Percentiles rank a stretch among this genome's conserved stretches.
Evolutionary conservation across 1,140 invertebrate species (phyloP).

Genomic region (Meteorus sp.): DNA sequence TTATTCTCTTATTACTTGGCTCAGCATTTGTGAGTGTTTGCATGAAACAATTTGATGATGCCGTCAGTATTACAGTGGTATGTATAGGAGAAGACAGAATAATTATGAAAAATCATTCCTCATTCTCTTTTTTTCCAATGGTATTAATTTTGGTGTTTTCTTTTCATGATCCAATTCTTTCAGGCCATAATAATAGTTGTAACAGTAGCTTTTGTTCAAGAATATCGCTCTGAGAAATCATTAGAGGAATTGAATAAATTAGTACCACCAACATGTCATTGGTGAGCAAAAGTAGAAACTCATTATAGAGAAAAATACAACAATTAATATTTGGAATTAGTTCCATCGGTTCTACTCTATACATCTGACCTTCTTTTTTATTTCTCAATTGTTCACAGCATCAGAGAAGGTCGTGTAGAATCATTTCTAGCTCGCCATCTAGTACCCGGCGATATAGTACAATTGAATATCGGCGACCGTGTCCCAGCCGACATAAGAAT

Average conservation of each 20-base stretch:
- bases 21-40: slow-evolving; percentile 95
- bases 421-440: slow-evolving; percentile 92
- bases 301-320: no score
- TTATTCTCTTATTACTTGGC: slow-evolving; percentile 91
- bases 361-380: slow-evolving; percentile 18
- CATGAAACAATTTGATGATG: slow-evolving; percentile 98
- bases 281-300: slow-evolving; percentile 59
- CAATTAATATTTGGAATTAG: not conserved
- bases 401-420: slow-evolving; percentile 86
- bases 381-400: slow-evolving; percentile 58
- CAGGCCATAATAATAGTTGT: slow-evolving; percentile 94
- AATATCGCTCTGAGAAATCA: slow-evolving; percentile 99
- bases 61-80: slow-evolving; percentile 96
- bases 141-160: slow-evolving; percentile 13
- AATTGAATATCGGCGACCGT: slow-evolving; percentile 90
- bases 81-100: no score
- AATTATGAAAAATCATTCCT: not conserved
- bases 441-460: slow-evolving; percentile 97
- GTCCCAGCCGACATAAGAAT: slow-evolving; percentile 95
- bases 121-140: slow-evolving; percentile 13
- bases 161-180: slow-evolving; percentile 18
- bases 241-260: slow-evolving; percentile 97
- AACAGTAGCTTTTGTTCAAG: slow-evolving; percentile 98
- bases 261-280: slow-evolving; percentile 88
- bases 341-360: slow-evolving; percentile 17